Evolutionary conservation across 2,113 vertebrate species (phyloP).

Genomic region (Acrocephalus kingi): DNA sequence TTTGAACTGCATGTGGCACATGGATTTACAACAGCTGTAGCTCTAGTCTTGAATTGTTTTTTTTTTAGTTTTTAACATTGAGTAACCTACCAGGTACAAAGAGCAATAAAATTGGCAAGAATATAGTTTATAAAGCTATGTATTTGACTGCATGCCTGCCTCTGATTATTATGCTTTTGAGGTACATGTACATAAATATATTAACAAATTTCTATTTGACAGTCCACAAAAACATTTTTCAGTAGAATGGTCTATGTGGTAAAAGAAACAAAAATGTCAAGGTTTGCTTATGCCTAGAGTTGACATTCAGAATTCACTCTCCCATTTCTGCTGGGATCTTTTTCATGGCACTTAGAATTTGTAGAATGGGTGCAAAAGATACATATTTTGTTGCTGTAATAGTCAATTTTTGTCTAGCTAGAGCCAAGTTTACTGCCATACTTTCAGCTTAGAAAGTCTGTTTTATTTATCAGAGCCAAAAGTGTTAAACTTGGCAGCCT

Average conservation of each 20-base stretch:
- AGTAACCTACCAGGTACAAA: not conserved
- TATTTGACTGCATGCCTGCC: not conserved
- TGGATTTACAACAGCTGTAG: not conserved
- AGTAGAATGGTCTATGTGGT: not conserved
- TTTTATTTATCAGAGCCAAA: constrained; percentile 32
- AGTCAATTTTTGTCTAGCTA: not conserved
- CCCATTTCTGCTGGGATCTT: not conserved
- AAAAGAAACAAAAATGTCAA: not conserved
- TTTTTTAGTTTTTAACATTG: not conserved
- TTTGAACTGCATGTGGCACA: not conserved
- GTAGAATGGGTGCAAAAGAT: not conserved
- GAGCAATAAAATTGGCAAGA: not conserved
- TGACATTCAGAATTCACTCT: not conserved
- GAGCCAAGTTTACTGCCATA: not conserved
- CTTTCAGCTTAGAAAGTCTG: not conserved
- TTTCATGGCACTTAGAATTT: not conserved
- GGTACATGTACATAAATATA: not conserved
- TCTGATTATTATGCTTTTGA: not conserved
- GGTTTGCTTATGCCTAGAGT: not conserved
- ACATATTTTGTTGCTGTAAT: not conserved
- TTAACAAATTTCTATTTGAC: not conserved
- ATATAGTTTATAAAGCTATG: not conserved
- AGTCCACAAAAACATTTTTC: not conserved
- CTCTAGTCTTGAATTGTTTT: not conserved
- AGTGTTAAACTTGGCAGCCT: not conserved